Evolutionary conservation across 2,888 invertebrate genomes (phyloP), one percentile per base, ranked within the genome.

Genomic region (Tipula helvola): DNA sequence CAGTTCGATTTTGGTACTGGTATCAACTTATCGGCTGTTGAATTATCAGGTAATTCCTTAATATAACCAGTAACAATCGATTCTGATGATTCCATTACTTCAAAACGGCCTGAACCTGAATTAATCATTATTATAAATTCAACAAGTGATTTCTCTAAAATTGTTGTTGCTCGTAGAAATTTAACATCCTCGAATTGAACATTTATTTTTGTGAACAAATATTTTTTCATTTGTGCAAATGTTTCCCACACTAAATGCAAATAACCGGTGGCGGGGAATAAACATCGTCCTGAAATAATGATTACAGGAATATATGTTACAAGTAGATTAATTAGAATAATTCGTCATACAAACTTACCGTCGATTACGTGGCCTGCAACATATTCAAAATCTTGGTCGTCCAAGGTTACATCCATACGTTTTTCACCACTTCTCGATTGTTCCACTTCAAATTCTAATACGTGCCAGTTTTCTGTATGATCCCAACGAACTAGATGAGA

Each of bases 401-500:
- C 91, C 4, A 95, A 91, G 28, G 93, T 93, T 89, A 96, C 92
- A 36, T 93, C 90, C 28, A 95, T 93, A 0, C 92, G 91, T 85
- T 95, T 92, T 88, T 96, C 95, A 0, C 95, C 95, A 44, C 94
- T 94, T 87, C 93, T 93, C 89, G 94, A 94, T 89, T 94, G 94
- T 90, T 94, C 94, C 83, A 94, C 93, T 88, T 93, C 93, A 90
- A 94, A 95, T 85, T 94, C 93, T 0, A 95, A 94, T 0, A 96
- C 95, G 88, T 94, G 95, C 95, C 96, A 96, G 87, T 95, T 94
- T 87, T 95, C 94, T 18, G 93, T 93, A 89, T 98, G 98, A 88
- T 98, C 96, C 98, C 98, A 98, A 88, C 94, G 94, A n/a, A 98
- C 94, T 2, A 96, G 92, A 4, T 97, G 95, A 0, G 96, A 94